A percentile compares a stretch with the other conserved stretches of the same genome.
These are phyloP conservation scores for Corydoras maculifer DNA, from an alignment of 2,113 vertebrate species.

Conservation along the genomic window DNA sequence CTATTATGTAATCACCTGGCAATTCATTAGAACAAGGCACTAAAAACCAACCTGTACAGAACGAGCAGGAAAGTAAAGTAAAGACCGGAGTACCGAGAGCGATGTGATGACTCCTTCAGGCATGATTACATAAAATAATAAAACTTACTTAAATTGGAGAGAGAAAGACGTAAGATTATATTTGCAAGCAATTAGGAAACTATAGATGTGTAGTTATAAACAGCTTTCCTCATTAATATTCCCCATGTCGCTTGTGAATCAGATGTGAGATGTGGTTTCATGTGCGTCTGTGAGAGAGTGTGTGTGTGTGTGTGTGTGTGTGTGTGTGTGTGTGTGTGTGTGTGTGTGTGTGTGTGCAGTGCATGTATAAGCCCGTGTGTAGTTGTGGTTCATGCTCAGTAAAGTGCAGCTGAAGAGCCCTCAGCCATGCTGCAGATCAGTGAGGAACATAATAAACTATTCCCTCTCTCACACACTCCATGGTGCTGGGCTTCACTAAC, in stretches of 20 bases:
- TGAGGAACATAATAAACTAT: constrained; percentile 32
- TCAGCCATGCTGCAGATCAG: constrained; percentile 26
- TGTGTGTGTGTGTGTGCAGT: not conserved
- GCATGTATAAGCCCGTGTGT: not conserved
- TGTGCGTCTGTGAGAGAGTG: not conserved
- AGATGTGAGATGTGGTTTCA: not conserved
- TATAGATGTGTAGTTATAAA: constrained; percentile 36
- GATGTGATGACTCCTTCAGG: constrained; percentile 30
- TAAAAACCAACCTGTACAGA: not conserved
- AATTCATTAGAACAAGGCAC: not conserved
- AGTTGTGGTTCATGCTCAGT: constrained; percentile 16
- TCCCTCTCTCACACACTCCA: constrained; percentile 6
- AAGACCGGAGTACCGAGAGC: not conserved
- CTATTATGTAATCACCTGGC: constrained; percentile 2
- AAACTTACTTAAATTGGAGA: constrained; percentile 34
- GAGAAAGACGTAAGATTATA: constrained; percentile 26
- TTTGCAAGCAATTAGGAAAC: constrained; percentile 46
- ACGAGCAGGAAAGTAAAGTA: constrained; percentile 14
- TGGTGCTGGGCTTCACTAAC: constrained; percentile 9
- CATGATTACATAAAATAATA: constrained; percentile 41
- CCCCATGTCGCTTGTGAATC: constrained; percentile 22
- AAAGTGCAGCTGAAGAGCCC: constrained; percentile 25
- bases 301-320: constrained; percentile 11
- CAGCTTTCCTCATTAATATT: constrained; percentile 42
- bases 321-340: constrained; percentile 14